Base-by-base conservation (phyloP, 2,797 vertebrate genomes). In the Sebastes steindachneri region DNA sequence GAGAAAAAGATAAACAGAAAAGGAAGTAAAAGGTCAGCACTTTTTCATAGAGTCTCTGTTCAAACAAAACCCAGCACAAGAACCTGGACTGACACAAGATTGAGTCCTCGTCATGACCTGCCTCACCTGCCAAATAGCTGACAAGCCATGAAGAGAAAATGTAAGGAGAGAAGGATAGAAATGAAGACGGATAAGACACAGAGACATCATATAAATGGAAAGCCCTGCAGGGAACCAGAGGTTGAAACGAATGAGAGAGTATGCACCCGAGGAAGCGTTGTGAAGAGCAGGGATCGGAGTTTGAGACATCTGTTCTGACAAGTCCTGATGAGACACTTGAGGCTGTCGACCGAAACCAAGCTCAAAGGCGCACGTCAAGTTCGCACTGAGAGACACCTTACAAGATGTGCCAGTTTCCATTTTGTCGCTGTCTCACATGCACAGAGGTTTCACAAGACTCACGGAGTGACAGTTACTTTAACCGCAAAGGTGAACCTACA, bases 281-380 rank as follows among this genome's bases (percentile, higher is more conserved):
- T 64, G 35, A 75, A 69, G 74, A 54, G 5, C 21, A 4, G 60
- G 77, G 63, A 72, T 81, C 68, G 68, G 57, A 63, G 79, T 51
- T 62, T 64, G 17, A 85, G 51, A 80, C 90, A 90, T 79, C 85
- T 86, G 83, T 77, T 86, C 81, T 75, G 80, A 89, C 90, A 90
- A 84, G 89, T 80, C 79, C 76, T 74, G 84, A 91, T 87, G 87
- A 83, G 79, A 84, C 79, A 83, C 75, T 68, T 3, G 29, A 62
- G 68, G 82, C 85, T 77, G 85, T 54, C 6, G 41, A 29, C 15
- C 41, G 11, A 66, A 68, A 64, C 7, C 31, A 1, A 25, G 58
- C 75, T 79, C 75, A 21, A 41, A 65, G 53, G 12, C 74, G 57
- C 70, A 72, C 68, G 70, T 73, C 55, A 55, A 29, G 73, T 75